Evolutionary conservation across 2,113 vertebrate species (phyloP).

Genomic region (Indri indri): DNA sequence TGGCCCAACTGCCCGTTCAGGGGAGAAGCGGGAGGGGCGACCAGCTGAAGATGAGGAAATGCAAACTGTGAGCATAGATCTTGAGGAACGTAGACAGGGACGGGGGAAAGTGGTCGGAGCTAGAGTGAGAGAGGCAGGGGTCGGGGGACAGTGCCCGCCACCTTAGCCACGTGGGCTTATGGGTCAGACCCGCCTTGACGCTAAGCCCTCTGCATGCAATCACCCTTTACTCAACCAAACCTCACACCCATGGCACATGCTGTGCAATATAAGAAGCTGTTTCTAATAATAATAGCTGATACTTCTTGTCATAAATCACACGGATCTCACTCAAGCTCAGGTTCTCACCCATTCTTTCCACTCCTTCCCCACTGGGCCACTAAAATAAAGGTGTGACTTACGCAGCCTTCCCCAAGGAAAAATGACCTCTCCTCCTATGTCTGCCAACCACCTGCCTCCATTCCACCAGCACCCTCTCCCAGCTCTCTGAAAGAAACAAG

Average conservation of each 20-base stretch:
- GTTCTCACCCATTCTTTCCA: not conserved
- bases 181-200: not conserved
- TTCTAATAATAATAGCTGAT: too few species aligned
- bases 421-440: not conserved
- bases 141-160: too few species aligned
- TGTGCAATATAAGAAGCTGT: not conserved
- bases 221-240: not conserved
- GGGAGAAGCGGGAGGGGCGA: too few species aligned
- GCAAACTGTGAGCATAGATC: not conserved
- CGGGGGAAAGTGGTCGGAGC: not conserved
- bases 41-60: not conserved
- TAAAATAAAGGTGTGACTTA: not conserved
- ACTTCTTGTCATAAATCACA: not conserved
- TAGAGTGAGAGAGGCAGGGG: not conserved
- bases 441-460: not conserved
- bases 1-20: not conserved
- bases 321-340: not conserved
- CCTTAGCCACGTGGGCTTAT: not conserved
- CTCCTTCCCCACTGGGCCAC: not conserved
- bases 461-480: not conserved
- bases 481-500: not conserved
- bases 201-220: not conserved
- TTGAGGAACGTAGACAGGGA: not conserved
- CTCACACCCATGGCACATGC: not conserved
- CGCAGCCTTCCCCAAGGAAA: not conserved